Evolutionary conservation across 2,888 invertebrate species (phyloP).

Genomic region (Cordilura impudica): DNA sequence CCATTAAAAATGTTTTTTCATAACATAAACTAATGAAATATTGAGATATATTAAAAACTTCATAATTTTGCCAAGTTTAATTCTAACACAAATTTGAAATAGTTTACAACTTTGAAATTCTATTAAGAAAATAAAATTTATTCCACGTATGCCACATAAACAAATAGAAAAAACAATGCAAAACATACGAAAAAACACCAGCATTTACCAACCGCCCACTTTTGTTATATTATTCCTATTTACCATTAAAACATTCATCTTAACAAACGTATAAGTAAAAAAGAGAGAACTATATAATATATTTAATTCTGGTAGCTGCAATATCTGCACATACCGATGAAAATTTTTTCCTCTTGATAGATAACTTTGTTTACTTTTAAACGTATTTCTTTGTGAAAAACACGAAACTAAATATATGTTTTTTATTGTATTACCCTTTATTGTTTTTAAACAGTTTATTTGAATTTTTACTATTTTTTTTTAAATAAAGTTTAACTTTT

Average conservation of each 20-base stretch:
- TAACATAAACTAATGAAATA: too few species aligned
- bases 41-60: too few species aligned
- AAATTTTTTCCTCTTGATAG: slow-evolving; percentile 6
- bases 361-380: not conserved
- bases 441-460: slow-evolving; percentile 27
- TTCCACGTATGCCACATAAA: slow-evolving; percentile 70
- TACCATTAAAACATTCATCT: not conserved
- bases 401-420: not conserved
- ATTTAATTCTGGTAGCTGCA: slow-evolving; percentile 16
- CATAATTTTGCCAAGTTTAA: too few species aligned
- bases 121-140: slow-evolving; percentile 7
- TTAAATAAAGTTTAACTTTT: slow-evolving; percentile 32
- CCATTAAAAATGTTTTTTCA: not conserved
- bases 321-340: slow-evolving; percentile 23
- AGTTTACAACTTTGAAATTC: not conserved
- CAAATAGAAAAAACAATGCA: slow-evolving; percentile 62
- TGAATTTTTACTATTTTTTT: slow-evolving; percentile 35
- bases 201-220: slow-evolving; percentile 59
- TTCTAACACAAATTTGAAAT: not conserved
- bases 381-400: not conserved
- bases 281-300: slow-evolving; percentile 31
- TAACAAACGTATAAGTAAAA: slow-evolving; percentile 2
- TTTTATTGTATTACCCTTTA: slow-evolving; percentile 37
- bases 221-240: slow-evolving; percentile 34
- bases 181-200: slow-evolving; percentile 51